Conservation (phyloP, 2,888 invertebrate genomes). For the Diadegma fenestrale region DNA sequence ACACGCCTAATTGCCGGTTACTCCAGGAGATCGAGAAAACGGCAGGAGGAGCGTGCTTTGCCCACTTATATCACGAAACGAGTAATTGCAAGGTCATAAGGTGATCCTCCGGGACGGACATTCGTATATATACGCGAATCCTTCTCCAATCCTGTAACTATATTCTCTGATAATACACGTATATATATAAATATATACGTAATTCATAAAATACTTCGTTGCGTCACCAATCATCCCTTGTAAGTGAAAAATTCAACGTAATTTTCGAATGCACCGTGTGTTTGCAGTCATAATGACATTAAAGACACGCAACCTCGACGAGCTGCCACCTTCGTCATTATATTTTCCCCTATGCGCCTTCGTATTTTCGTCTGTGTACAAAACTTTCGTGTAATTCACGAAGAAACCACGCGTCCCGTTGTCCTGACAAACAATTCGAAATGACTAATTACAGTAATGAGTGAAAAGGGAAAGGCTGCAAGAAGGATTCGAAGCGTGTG, state of each 20-base stretch:
- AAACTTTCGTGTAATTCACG: conserved; percentile 47
- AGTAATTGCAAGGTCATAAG: conserved; percentile 70
- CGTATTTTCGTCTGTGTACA: not conserved
- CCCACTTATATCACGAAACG: conserved; percentile 68
- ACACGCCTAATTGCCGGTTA: conserved; percentile 69
- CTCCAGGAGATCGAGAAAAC: conserved; percentile 36
- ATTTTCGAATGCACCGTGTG: conserved; percentile 44
- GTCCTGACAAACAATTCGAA: conserved; percentile 71
- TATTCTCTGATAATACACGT: not conserved
- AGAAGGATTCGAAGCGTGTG: conserved; percentile 63
- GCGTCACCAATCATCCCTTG: conserved; percentile 41
- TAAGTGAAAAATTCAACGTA: conserved; percentile 36
- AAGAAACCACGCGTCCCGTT: conserved; percentile 27
- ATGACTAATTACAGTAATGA: conserved; percentile 75
- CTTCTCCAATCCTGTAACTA: conserved; percentile 6
- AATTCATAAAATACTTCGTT: not conserved
- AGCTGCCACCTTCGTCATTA: conserved; percentile 32
- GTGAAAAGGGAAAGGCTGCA: conserved; percentile 72
- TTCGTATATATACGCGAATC: conserved; percentile 52
- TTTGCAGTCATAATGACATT: conserved; percentile 46
- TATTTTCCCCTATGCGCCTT: conserved; percentile 30
- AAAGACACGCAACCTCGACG: conserved; percentile 43
- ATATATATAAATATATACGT: conserved; percentile 1
- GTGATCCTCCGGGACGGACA: conserved; percentile 61
- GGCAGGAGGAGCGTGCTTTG: conserved; percentile 63